phyloP scores from a whole-genome alignment of 2,797 vertebrate species.

The Buceros bicornis region DNA sequence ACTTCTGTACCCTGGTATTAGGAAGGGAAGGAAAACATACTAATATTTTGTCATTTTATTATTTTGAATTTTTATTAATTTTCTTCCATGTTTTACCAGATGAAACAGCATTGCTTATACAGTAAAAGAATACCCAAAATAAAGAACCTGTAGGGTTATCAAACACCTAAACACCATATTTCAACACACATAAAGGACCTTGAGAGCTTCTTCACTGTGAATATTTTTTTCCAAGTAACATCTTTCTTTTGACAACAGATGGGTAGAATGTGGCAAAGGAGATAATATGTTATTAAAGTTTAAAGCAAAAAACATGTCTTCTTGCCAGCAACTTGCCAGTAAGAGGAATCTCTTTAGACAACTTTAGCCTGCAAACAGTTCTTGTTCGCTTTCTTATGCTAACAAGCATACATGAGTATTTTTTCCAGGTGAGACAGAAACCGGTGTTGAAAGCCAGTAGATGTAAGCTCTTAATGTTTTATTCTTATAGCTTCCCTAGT shows the following conservation, averaged over 20 bases:
- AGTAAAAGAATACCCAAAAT: background rate
- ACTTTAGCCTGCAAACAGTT: background rate
- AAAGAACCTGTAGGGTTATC: background rate
- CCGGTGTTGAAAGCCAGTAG: background rate
- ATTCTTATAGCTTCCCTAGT: background rate
- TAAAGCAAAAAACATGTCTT: background rate
- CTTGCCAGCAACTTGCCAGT: background rate
- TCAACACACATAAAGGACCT: background rate
- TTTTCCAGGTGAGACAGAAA: slow-evolving; percentile 23
- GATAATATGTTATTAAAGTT: background rate
- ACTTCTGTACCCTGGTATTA: background rate
- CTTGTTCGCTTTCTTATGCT: slow-evolving; percentile 15
- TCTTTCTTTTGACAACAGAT: background rate
- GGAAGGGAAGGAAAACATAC: background rate
- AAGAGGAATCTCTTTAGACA: background rate
- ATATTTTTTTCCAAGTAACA: background rate
- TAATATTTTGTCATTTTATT: background rate
- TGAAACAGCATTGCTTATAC: background rate
- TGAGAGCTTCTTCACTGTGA: background rate
- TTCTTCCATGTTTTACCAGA: slow-evolving; percentile 4
- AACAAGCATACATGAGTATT: background rate
- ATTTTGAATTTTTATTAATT: background rate
- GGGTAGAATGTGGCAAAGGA: background rate
- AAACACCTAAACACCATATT: background rate
- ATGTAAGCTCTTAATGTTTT: background rate